Conservation (phyloP, 2,888 invertebrate genomes). For the Cyclophora punctaria region DNA sequence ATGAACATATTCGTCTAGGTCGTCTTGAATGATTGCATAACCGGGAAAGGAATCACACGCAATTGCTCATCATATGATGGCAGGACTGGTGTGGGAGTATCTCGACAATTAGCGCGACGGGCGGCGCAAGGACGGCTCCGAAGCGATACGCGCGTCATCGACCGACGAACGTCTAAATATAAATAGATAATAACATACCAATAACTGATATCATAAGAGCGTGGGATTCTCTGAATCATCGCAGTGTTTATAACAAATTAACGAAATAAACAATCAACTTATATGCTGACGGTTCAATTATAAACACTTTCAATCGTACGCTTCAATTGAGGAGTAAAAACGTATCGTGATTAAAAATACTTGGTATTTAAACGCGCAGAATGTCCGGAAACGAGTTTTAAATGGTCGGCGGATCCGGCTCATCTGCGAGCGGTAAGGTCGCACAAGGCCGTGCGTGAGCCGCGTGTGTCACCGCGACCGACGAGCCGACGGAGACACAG, state of each 20-base stretch:
- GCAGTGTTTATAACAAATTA: no score
- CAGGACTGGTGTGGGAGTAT: constrained; percentile 11
- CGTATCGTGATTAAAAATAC: no score
- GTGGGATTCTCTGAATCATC: constrained; percentile 18
- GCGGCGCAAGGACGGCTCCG: constrained; percentile 10
- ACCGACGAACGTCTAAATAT: constrained; percentile 12
- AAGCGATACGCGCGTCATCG: constrained; percentile 5
- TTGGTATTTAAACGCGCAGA: no score
- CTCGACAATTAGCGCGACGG: constrained; percentile 14
- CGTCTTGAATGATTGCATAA: no score
- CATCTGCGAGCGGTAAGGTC: constrained; percentile 27
- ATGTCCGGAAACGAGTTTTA: no score
- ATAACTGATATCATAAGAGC: constrained; percentile 8
- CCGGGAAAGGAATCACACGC: neutral
- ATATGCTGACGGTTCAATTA: no score
- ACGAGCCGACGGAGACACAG: constrained; percentile 13
- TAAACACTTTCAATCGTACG: no score
- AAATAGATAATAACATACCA: constrained; percentile 20
- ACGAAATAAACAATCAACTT: neutral
- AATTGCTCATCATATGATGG: constrained; percentile 15
- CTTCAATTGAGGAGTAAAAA: no score
- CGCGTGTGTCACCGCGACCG: constrained; percentile 5
- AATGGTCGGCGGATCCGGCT: neutral
- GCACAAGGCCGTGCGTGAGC: constrained; percentile 28
- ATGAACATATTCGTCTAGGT: no score